Evolutionary conservation across 2,797 vertebrate genomes (phyloP).

Genomic region (Malurus splendens): DNA sequence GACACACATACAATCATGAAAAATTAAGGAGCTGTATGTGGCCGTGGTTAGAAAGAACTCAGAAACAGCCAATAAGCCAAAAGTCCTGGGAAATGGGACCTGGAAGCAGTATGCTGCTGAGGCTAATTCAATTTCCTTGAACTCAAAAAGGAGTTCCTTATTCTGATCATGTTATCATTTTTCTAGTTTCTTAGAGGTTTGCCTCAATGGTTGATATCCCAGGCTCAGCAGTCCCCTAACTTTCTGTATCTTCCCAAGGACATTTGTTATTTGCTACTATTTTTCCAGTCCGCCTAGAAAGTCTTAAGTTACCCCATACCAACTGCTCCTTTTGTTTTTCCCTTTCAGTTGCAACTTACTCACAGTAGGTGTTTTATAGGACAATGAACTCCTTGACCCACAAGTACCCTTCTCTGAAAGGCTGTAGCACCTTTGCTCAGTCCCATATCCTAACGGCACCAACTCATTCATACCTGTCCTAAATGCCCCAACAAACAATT

Average conservation of each 20-base stretch:
- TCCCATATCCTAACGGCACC: not conserved
- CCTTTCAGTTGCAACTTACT: not conserved
- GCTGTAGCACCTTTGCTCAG: not conserved
- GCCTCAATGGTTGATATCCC: not conserved
- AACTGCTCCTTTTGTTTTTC: not conserved
- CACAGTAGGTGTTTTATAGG: not conserved
- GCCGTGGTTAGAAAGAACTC: not conserved
- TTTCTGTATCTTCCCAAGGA: not conserved
- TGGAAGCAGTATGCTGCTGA: not conserved
- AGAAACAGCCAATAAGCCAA: not conserved
- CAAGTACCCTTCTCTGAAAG: not conserved
- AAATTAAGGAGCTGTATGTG: not conserved
- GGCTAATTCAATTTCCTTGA: not conserved
- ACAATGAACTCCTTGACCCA: not conserved
- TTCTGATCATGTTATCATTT: not conserved
- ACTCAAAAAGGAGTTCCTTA: not conserved
- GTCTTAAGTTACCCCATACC: not conserved
- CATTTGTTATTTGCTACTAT: not conserved
- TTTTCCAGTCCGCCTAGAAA: not conserved
- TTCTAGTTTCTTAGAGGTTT: not conserved
- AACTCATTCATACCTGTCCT: not conserved
- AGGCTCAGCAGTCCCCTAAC: not conserved
- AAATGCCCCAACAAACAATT: not conserved
- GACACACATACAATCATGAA: not conserved
- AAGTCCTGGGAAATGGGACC: not conserved